Percentiles rank a stretch among this genome's conserved stretches.
phyloP scores from a whole-genome alignment of 1,140 invertebrate genomes.

The Pseudomyrmex cubaensis region DNA sequence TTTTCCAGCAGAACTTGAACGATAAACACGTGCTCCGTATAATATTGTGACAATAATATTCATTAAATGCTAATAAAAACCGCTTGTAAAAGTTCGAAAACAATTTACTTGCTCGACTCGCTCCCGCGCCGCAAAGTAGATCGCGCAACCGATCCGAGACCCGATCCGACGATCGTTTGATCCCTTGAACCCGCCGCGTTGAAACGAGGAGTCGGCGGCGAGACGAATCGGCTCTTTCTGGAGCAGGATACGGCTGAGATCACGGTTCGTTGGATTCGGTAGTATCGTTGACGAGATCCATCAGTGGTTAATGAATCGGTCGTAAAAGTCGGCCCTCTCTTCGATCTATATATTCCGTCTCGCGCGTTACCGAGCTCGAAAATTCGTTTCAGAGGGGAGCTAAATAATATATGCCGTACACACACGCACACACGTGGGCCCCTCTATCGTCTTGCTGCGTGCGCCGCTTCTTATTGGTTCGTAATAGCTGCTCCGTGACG shows the following conservation, averaged over 20 bases:
- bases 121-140: background rate
- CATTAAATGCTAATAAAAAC: conserved; percentile 51
- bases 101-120: conserved; percentile 38
- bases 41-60: conserved; percentile 22
- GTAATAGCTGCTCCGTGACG: conserved; percentile 43
- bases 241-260: conserved; percentile 37
- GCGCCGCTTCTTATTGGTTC: conserved; percentile 30
- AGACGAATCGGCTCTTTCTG: conserved; percentile 55
- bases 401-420: conserved; percentile 39
- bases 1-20: background rate
- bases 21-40: background rate
- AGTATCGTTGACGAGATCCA: conserved; percentile 55
- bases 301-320: conserved; percentile 62
- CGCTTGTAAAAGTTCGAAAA: conserved; percentile 43
- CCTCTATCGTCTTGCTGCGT: conserved; percentile 9
- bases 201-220: conserved; percentile 49
- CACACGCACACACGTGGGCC: conserved; percentile 1
- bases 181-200: conserved; percentile 37
- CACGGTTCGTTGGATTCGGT: conserved; percentile 56
- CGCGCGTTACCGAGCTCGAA: conserved; percentile 39
- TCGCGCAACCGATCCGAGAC: background rate
- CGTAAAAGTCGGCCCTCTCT: conserved; percentile 54
- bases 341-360: conserved; percentile 48
- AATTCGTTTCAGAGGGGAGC: conserved; percentile 34
- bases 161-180: conserved; percentile 38